Conservation (phyloP, 2,888 invertebrate species). For the Orthosia cruda region DNA sequence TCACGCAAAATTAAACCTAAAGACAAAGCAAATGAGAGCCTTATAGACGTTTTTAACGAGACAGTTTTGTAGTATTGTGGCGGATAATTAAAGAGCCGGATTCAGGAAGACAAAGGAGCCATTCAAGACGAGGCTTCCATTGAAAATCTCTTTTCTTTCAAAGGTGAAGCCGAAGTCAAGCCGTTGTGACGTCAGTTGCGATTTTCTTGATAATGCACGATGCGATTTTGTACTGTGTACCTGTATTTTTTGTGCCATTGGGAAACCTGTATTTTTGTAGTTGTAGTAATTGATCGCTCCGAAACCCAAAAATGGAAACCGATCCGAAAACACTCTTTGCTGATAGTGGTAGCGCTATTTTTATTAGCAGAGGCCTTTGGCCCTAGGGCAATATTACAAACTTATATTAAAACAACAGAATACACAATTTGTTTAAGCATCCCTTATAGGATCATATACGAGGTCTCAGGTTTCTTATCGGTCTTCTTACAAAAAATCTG, state of each 20-base stretch:
- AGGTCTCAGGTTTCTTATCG: too few species aligned
- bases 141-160: constrained; percentile 43
- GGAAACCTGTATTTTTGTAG: not conserved
- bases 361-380: too few species aligned
- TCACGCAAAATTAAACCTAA: not conserved
- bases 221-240: not conserved
- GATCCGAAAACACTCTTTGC: too few species aligned
- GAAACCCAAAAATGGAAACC: too few species aligned
- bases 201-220: not conserved
- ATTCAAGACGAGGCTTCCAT: constrained; percentile 48
- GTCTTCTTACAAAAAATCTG: not conserved
- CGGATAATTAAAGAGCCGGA: constrained; percentile 58
- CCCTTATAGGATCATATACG: too few species aligned
- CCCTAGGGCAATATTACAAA: too few species aligned
- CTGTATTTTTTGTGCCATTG: not conserved
- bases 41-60: constrained; percentile 44
- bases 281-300: too few species aligned
- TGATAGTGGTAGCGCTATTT: too few species aligned
- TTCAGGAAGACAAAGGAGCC: constrained; percentile 37
- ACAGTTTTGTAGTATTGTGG: constrained; percentile 53
- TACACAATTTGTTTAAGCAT: too few species aligned
- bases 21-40: constrained; percentile 11
- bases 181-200: constrained; percentile 4
- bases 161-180: not conserved
- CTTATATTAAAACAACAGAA: too few species aligned